Evolutionary conservation across 2,113 vertebrate species (phyloP).

Genomic region (Spermophilus dauricus): DNA sequence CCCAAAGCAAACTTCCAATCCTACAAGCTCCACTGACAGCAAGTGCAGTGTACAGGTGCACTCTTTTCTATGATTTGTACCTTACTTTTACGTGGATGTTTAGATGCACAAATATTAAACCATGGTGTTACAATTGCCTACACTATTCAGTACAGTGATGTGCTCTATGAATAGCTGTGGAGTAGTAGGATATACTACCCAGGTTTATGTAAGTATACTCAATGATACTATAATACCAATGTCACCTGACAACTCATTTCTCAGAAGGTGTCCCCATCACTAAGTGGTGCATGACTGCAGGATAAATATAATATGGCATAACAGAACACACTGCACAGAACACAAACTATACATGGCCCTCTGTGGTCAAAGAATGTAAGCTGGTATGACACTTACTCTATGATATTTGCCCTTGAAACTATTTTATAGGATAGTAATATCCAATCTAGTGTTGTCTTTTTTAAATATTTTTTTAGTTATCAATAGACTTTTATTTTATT

Average conservation of each 20-base stretch:
- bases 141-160: neutral
- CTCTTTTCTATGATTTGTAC: neutral
- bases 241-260: neutral
- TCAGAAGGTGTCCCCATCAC: neutral
- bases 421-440: no score
- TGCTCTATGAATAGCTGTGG: no score
- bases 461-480: no score
- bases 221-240: neutral
- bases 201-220: neutral
- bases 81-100: neutral
- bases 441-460: no score
- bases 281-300: neutral
- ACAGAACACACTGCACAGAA: neutral
- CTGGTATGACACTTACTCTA: neutral
- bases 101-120: neutral
- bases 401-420: neutral
- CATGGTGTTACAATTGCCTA: neutral
- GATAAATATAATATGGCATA: neutral
- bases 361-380: neutral
- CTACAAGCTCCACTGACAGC: no score
- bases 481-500: no score
- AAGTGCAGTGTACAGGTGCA: no score
- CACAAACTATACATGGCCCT: neutral
- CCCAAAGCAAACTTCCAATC: neutral
- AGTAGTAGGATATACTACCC: no score